Conservation (phyloP, 1,140 invertebrate genomes). For the Dreissena rostriformis region DNA sequence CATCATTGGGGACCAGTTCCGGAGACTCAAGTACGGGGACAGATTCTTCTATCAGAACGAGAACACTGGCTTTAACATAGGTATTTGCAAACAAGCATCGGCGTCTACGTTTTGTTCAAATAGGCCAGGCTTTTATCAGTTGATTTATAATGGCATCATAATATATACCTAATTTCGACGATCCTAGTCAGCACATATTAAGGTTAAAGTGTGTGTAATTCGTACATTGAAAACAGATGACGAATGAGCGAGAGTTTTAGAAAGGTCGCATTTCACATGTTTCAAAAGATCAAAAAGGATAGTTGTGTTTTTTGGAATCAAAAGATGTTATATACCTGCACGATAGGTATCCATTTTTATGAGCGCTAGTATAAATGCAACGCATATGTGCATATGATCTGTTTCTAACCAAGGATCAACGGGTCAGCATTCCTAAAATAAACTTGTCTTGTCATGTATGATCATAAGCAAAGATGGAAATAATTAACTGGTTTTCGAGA, state of each 20-base stretch:
- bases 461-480: too few relatives aligned
- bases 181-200: neutral
- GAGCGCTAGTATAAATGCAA: too few relatives aligned
- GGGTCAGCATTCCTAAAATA: neutral
- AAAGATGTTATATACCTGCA: too few relatives aligned
- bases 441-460: too few relatives aligned
- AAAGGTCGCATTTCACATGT: too few relatives aligned
- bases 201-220: neutral
- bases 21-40: constrained; percentile 93
- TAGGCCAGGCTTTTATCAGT: neutral
- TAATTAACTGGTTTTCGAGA: neutral
- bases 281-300: too few relatives aligned
- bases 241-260: neutral
- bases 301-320: too few relatives aligned
- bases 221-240: neutral
- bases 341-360: too few relatives aligned
- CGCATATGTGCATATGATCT: too few relatives aligned
- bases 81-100: neutral
- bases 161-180: neutral
- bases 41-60: constrained; percentile 96
- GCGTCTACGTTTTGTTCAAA: neutral
- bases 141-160: neutral
- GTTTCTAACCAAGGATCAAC: too few relatives aligned
- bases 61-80: constrained; percentile 1
- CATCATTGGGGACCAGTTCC: constrained; percentile 96